phyloP scores from a whole-genome alignment of 2,888 invertebrate species.

The Agriopis leucophaearia region DNA sequence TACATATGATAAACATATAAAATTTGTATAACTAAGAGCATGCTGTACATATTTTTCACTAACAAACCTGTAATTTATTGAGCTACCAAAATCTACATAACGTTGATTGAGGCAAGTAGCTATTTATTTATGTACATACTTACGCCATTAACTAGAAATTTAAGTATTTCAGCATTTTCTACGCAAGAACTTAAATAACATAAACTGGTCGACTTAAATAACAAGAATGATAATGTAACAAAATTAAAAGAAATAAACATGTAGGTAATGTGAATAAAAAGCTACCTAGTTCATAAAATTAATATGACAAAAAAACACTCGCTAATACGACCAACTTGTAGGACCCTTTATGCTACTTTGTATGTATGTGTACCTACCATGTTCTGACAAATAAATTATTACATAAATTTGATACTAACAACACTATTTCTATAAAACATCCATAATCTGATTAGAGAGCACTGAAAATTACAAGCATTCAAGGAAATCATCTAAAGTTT shows the following conservation, averaged over 20 bases:
- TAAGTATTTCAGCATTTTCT: too few species aligned
- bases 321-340: too few species aligned
- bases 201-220: too few species aligned
- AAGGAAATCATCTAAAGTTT: background rate
- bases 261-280: too few species aligned
- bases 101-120: too few species aligned
- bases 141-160: background rate
- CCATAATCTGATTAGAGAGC: background rate
- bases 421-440: background rate
- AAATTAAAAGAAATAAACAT: background rate
- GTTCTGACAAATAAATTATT: too few species aligned
- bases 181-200: too few species aligned
- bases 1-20: slow-evolving; percentile 1
- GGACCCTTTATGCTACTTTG: too few species aligned
- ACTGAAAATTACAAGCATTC: background rate
- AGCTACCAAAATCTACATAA: too few species aligned
- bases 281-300: background rate
- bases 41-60: slow-evolving; percentile 23
- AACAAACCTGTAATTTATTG: background rate
- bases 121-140: background rate
- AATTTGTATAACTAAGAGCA: slow-evolving; percentile 15
- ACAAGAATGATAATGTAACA: background rate
- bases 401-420: too few species aligned
- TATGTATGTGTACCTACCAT: too few species aligned
- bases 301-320: background rate